Conservation (phyloP, 1,140 invertebrate genomes). For the Drosophila lowei region DNA sequence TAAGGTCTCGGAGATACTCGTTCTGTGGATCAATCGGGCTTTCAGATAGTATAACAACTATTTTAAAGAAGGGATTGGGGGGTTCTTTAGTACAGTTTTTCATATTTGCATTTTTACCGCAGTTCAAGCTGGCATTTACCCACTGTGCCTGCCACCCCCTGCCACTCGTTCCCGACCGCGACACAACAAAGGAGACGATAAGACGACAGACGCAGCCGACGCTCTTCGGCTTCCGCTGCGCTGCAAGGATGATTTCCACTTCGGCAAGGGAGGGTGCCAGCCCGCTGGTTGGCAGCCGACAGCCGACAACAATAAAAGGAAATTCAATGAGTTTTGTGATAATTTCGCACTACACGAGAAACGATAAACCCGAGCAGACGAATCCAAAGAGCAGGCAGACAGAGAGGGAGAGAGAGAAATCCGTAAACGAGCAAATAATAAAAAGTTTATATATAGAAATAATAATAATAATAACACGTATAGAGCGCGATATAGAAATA, state of each 20-base stretch:
- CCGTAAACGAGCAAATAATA: constrained; percentile 77
- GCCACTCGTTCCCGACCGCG: constrained; percentile 36
- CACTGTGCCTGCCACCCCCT: constrained; percentile 44
- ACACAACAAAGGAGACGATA: constrained; percentile 74
- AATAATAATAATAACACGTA: constrained; percentile 20
- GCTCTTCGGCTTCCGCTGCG: constrained; percentile 53
- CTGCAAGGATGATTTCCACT: constrained; percentile 37
- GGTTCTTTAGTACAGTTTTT: no score
- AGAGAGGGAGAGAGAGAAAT: constrained; percentile 26
- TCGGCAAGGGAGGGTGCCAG: not conserved
- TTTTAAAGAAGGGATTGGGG: no score
- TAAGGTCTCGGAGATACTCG: no score
- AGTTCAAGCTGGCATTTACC: not conserved
- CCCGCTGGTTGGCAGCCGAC: constrained; percentile 14
- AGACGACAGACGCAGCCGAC: constrained; percentile 50
- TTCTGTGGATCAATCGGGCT: no score
- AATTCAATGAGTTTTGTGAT: constrained; percentile 80
- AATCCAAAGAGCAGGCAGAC: constrained; percentile 6
- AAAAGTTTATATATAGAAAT: constrained; percentile 69
- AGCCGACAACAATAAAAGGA: constrained; percentile 74
- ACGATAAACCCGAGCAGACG: constrained; percentile 50
- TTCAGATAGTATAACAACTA: no score
- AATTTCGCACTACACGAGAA: constrained; percentile 70
- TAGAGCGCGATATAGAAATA: constrained; percentile 49
- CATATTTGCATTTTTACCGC: no score